Conservation (phyloP, 2,797 vertebrate genomes). For the Squalus acanthias region DNA sequence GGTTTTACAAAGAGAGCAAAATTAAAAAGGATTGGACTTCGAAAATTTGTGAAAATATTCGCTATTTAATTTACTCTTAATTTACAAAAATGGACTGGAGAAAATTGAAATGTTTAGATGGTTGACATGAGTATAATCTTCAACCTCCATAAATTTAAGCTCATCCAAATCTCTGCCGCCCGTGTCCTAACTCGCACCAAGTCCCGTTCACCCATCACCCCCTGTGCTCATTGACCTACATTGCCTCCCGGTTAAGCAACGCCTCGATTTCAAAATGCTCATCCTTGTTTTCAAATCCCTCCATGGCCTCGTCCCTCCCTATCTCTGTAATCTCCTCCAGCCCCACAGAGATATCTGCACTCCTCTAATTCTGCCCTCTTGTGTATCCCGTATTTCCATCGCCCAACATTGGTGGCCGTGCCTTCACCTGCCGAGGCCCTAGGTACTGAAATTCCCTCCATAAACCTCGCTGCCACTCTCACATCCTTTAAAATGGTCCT, state of each 20-base stretch:
- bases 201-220: too few relatives aligned
- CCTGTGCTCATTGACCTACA: too few relatives aligned
- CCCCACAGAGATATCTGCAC: not conserved
- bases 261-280: too few relatives aligned
- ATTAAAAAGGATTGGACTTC: not conserved
- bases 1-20: not conserved
- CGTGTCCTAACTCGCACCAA: too few relatives aligned
- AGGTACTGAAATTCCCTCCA: too few relatives aligned
- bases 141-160: not conserved
- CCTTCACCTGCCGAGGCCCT: not conserved
- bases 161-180: not conserved
- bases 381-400: not conserved
- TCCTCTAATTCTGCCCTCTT: not conserved
- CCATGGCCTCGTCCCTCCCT: too few relatives aligned
- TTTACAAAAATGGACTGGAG: not conserved
- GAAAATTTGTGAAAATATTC: not conserved
- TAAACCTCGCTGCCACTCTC: not conserved
- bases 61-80: not conserved
- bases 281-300: too few relatives aligned
- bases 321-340: not conserved
- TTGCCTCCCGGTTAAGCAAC: too few relatives aligned
- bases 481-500: not conserved
- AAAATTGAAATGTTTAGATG: not conserved
- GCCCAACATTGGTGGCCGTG: not conserved
- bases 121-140: not conserved